These are phyloP conservation scores for Pao palembangensis DNA, from an alignment of 2,113 vertebrate genomes.

Conservation along the genomic window DNA sequence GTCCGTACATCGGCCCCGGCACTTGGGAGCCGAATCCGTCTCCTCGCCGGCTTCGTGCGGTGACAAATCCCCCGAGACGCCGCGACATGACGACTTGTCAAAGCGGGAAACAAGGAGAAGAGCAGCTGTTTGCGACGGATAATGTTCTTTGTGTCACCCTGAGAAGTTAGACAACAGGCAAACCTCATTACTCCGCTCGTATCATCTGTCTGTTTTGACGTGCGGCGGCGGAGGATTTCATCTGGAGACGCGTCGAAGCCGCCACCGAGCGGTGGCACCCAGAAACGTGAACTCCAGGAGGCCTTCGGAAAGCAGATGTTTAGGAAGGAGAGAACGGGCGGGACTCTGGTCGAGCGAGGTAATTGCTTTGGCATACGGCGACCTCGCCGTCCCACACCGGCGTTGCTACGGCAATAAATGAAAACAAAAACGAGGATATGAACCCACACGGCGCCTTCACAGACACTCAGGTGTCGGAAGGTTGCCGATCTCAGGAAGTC, in stretches of 20 bases:
- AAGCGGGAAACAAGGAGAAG: conserved; percentile 12
- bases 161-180: conserved; percentile 14
- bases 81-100: conserved; percentile 49
- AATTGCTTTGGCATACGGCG: conserved; percentile 67
- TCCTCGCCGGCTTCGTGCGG: conserved; percentile 17
- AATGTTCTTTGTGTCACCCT: conserved; percentile 49
- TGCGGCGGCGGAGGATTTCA: background rate
- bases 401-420: conserved; percentile 11
- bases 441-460: too few relatives aligned
- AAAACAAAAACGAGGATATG: conserved; percentile 29
- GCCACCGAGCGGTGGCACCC: conserved; percentile 8
- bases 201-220: conserved; percentile 19
- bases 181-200: conserved; percentile 13
- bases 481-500: too few relatives aligned
- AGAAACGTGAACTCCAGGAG: conserved; percentile 29
- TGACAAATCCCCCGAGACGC: conserved; percentile 51
- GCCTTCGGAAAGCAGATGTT: conserved; percentile 23
- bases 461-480: too few relatives aligned
- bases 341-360: conserved; percentile 50
- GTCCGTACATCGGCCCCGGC: conserved; percentile 8
- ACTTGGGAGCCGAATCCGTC: conserved; percentile 32
- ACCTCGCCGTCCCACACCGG: conserved; percentile 41
- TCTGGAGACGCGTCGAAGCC: background rate
- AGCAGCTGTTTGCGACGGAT: conserved; percentile 49
- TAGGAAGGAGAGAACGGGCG: conserved; percentile 45